These are phyloP conservation scores for Chalcis sispes DNA, from an alignment of 2,888 invertebrate genomes.

Conservation along the genomic window DNA sequence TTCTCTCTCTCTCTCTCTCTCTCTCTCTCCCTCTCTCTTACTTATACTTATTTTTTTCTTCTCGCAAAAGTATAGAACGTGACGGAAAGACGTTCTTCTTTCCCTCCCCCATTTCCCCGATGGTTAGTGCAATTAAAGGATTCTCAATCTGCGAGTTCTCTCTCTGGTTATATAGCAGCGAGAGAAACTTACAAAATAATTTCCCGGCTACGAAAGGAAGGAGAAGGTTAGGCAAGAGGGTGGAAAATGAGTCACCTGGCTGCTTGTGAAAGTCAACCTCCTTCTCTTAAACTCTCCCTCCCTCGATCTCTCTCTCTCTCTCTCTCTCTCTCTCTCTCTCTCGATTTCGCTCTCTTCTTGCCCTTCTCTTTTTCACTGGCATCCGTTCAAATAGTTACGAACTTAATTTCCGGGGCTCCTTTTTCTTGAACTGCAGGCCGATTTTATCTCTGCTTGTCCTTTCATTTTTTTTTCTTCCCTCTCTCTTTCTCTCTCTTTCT, in stretches of 20 bases:
- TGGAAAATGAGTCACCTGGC: slow-evolving; percentile 52
- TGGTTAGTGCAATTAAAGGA: slow-evolving; percentile 41
- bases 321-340: not conserved
- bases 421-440: slow-evolving; percentile 53
- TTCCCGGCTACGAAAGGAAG: slow-evolving; percentile 37
- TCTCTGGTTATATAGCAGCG: not conserved
- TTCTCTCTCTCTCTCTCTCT: not conserved
- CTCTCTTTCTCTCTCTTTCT: slow-evolving; percentile 26
- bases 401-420: slow-evolving; percentile 65
- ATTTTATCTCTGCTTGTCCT: not conserved
- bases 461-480: slow-evolving; percentile 8
- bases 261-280: slow-evolving; percentile 2
- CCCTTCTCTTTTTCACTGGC: slow-evolving; percentile 64
- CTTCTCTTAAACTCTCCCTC: not conserved
- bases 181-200: slow-evolving; percentile 62
- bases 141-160: slow-evolving; percentile 49
- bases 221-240: slow-evolving; percentile 24
- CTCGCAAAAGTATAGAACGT: slow-evolving; percentile 19
- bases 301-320: slow-evolving; percentile 1
- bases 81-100: slow-evolving; percentile 24
- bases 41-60: too few relatives aligned
- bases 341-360: too few relatives aligned
- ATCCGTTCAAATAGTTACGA: slow-evolving; percentile 69
- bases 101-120: too few relatives aligned
- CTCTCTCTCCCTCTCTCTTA: not conserved